Conservation (phyloP, 1,140 invertebrate species). For the Tetramorium alpestre region DNA sequence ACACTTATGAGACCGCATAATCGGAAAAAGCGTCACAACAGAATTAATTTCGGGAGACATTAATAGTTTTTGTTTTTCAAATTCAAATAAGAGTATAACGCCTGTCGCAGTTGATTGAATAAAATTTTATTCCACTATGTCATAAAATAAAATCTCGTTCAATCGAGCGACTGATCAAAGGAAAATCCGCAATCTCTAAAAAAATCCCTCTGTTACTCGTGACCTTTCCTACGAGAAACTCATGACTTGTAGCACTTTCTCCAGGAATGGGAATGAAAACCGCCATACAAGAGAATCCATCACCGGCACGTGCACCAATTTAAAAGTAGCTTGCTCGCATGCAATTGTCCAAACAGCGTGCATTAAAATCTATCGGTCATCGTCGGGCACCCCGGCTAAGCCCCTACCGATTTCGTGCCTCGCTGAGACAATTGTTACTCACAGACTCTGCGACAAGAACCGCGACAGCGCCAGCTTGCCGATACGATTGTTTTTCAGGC, state of each 20-base stretch:
- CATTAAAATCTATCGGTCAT: constrained; percentile 4
- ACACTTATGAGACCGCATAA: not conserved
- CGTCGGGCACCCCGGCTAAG: constrained; percentile 18
- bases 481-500: constrained; percentile 90
- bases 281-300: not conserved
- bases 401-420: constrained; percentile 67
- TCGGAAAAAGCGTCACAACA: not conserved
- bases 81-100: not conserved
- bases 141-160: not conserved
- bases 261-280: not conserved
- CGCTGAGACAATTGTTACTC: constrained; percentile 85
- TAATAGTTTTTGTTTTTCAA: not conserved
- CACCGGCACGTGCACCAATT: constrained; percentile 13
- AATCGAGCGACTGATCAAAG: not conserved
- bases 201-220: not conserved
- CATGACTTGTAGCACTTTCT: not conserved
- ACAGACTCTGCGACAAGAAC: constrained; percentile 91
- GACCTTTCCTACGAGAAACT: not conserved
- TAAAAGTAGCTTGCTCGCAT: not conserved
- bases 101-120: not conserved
- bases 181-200: not conserved
- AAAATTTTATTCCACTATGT: not conserved
- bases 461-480: constrained; percentile 89
- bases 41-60: not conserved
- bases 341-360: not conserved